Base-by-base conservation (phyloP, 2,888 invertebrate genomes). In the Xiphydria camelus region DNA sequence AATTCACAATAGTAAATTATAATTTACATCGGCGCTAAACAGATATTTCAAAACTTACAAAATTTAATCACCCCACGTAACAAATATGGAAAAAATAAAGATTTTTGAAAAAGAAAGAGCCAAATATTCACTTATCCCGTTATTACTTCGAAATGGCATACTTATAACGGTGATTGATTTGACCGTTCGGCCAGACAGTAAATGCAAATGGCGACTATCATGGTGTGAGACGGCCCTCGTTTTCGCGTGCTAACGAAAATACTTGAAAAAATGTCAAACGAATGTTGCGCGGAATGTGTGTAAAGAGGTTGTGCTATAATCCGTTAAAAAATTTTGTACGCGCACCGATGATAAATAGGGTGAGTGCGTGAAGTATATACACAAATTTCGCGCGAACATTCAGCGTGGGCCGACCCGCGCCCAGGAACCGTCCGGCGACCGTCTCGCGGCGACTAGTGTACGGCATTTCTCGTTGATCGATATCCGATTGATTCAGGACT, bases 131-230 rank as follows among this genome's bases (percentile, higher is more conserved):
- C n/a, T n/a, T n/a, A n/a, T n/a, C n/a, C n/a, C n/a, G n/a, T n/a
- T n/a, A n/a, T n/a, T n/a, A n/a, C n/a, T n/a, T n/a, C n/a, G n/a
- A n/a, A n/a, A n/a, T n/a, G n/a, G n/a, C n/a, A 12, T 29, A 29
- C 12, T 29, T 15, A 12, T 29, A 5, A 29, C 12, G 14, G 29
- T 29, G 12, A 29, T 44, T 48, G 40, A 45, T 42, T 44, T 45
- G 47, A 41, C 42, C 31, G 37, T 49, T 43, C 46, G 50, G 40
- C 41, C 40, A 50, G 50, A 57, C 52, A 29, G 40, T 29, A 47
- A 59, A 60, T 53, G 62, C 59, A 68, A 61, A 68, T 68, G 68
- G 67, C 68, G 49, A 63, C 62, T 63, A 51, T 57, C 51, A 52
- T 42, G 51, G 51, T 59, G 55, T 47, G 57, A 52, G 45, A 53